These are phyloP conservation scores for Coregonus suidteri DNA, from an alignment of 2,797 vertebrate genomes.

Conservation along the genomic window DNA sequence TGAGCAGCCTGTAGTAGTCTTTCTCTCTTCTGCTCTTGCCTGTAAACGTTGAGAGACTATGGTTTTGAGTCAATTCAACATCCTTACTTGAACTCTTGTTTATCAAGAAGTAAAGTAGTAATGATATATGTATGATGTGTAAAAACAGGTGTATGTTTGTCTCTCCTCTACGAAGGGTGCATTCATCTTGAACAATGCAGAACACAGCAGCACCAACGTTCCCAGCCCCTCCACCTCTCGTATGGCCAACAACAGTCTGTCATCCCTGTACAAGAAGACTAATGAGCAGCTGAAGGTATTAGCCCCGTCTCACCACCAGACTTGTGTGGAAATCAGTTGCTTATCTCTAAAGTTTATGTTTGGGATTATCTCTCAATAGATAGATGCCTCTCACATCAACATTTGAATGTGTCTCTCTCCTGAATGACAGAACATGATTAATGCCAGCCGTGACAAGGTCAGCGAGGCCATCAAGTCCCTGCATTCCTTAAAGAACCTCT, in stretches of 20 bases:
- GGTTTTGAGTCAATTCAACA: neutral
- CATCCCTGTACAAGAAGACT: conserved; percentile 39
- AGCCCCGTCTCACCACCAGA: neutral
- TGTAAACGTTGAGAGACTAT: neutral
- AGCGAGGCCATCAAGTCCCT: conserved; percentile 25
- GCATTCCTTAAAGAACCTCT: conserved; percentile 34
- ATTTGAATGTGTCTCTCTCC: conserved; percentile 21
- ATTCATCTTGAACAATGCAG: conserved; percentile 28
- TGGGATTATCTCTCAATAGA: conserved; percentile 4
- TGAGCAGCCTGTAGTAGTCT: no score
- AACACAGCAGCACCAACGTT: conserved; percentile 22
- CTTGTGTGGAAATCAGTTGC: neutral
- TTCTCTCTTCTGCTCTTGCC: neutral
- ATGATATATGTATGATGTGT: neutral
- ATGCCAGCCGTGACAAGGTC: conserved; percentile 49
- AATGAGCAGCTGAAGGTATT: conserved; percentile 68
- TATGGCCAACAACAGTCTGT: neutral
- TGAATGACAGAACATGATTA: conserved; percentile 55
- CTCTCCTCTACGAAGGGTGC: conserved; percentile 12
- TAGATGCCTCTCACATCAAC: neutral
- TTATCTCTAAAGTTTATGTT: neutral
- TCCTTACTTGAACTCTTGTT: neutral
- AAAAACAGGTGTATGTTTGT: conserved; percentile 12
- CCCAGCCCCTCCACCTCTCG: neutral
- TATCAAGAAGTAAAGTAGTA: neutral